These are phyloP conservation scores for Platerodrilus igneus DNA, from an alignment of 2,888 invertebrate species.

Conservation along the genomic window DNA sequence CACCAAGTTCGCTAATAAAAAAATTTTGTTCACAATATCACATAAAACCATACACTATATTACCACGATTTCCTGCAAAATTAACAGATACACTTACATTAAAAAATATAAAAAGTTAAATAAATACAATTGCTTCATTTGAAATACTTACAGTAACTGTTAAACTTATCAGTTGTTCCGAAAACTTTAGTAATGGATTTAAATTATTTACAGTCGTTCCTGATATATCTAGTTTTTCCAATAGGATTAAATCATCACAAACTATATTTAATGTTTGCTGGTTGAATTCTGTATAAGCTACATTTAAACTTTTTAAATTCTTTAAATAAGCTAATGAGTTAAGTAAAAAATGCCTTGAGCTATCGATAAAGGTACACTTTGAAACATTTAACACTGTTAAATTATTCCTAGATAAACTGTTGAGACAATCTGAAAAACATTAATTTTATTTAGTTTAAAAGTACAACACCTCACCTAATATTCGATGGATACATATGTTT, in stretches of 20 bases:
- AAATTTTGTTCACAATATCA: too few relatives aligned
- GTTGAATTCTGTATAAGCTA: slow-evolving; percentile 66
- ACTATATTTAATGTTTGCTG: slow-evolving; percentile 60
- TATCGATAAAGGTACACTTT: slow-evolving; percentile 58
- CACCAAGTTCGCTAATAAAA: too few relatives aligned
- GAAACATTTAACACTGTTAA: slow-evolving; percentile 58
- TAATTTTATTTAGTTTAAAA: slow-evolving; percentile 1
- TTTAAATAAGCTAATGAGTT: slow-evolving; percentile 59
- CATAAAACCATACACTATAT: too few relatives aligned
- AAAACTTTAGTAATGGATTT: slow-evolving; percentile 54
- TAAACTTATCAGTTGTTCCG: slow-evolving; percentile 55
- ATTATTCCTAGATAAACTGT: slow-evolving; percentile 61
- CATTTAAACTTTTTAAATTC: slow-evolving; percentile 57
- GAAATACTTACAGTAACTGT: slow-evolving; percentile 52
- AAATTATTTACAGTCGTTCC: slow-evolving; percentile 60
- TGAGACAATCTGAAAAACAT: slow-evolving; percentile 54
- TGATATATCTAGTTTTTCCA: slow-evolving; percentile 64
- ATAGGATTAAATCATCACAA: slow-evolving; percentile 58
- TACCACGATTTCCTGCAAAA: too few relatives aligned
- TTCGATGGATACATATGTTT: slow-evolving; percentile 24
- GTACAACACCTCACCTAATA: slow-evolving; percentile 20
- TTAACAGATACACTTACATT: too few relatives aligned
- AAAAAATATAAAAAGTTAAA: too few relatives aligned
- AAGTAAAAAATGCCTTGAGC: slow-evolving; percentile 48
- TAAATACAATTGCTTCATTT: slow-evolving; percentile 16